Evolutionary conservation across 2,797 vertebrate species (phyloP).

Genomic region (Karalla daura): DNA sequence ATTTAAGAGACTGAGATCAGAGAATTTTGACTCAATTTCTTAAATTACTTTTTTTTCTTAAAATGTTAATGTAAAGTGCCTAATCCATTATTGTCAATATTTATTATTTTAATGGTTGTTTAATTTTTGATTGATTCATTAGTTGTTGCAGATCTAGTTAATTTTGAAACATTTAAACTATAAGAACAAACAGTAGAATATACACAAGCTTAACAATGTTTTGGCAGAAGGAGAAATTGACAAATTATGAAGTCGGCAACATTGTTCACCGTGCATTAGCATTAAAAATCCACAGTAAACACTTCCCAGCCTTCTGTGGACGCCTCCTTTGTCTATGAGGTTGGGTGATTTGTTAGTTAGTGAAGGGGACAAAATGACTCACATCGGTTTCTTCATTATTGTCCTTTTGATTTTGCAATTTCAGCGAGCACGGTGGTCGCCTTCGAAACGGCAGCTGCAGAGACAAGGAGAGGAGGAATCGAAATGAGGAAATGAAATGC

Average conservation of each 20-base stretch:
- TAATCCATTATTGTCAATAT: no score
- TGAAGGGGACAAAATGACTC: constrained; percentile 25
- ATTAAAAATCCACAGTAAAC: constrained; percentile 10
- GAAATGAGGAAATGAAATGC: neutral
- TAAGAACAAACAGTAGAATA: neutral
- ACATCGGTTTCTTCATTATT: constrained; percentile 66
- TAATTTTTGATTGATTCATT: no score
- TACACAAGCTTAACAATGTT: neutral
- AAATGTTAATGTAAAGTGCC: no score
- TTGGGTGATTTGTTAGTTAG: neutral
- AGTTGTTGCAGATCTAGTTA: no score
- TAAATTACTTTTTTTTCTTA: no score
- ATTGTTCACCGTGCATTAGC: neutral
- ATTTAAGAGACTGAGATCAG: no score
- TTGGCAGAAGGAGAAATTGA: neutral
- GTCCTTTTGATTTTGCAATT: constrained; percentile 58
- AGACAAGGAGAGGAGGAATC: neutral
- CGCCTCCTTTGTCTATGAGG: neutral
- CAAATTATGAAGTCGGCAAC: neutral
- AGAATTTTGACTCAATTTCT: no score
- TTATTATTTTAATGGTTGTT: no score
- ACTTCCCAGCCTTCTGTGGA: constrained; percentile 1
- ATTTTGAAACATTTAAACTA: neutral
- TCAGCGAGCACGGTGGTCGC: constrained; percentile 70
- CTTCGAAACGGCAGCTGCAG: constrained; percentile 61